phyloP scores from a whole-genome alignment of 2,888 invertebrate genomes.

The Mesochorus sp. region DNA sequence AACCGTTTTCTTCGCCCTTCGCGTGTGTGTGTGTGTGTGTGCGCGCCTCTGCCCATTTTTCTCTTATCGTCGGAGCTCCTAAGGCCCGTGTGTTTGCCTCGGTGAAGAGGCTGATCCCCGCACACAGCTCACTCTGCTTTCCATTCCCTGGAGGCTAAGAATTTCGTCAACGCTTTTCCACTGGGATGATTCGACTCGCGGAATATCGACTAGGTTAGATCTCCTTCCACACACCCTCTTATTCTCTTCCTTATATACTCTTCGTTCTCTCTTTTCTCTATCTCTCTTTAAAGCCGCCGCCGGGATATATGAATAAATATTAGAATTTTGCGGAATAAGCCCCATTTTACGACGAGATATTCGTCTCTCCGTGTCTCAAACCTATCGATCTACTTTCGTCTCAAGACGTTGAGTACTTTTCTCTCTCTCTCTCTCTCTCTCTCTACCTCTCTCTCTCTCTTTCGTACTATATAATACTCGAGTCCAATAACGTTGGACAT shows the following conservation, averaged over 20 bases:
- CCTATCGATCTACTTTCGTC: constrained; percentile 73
- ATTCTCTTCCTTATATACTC: not conserved
- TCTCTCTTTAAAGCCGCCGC: constrained; percentile 43
- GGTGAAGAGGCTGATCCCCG: constrained; percentile 77
- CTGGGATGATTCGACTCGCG: constrained; percentile 71
- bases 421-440: not conserved
- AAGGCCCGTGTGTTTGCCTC: constrained; percentile 33
- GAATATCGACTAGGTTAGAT: constrained; percentile 47
- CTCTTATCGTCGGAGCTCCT: constrained; percentile 7
- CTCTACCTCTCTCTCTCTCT: not conserved
- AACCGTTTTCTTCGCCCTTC: constrained; percentile 48
- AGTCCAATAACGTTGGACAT: not conserved
- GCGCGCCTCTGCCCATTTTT: constrained; percentile 21
- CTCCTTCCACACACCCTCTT: not conserved
- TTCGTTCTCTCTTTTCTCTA: constrained; percentile 6
- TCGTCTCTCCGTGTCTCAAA: constrained; percentile 73
- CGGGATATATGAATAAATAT: constrained; percentile 79
- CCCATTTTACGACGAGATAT: constrained; percentile 79
- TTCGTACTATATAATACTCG: not conserved
- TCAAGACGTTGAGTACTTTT: constrained; percentile 45
- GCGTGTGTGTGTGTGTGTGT: too few species aligned
- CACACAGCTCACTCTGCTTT: constrained; percentile 75
- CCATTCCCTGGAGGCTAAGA: constrained; percentile 69
- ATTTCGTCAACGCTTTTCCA: constrained; percentile 79
- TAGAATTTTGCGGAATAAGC: constrained; percentile 79